Base-by-base conservation (phyloP, 2,113 vertebrate genomes). In the Bambusicola thoracicus region DNA sequence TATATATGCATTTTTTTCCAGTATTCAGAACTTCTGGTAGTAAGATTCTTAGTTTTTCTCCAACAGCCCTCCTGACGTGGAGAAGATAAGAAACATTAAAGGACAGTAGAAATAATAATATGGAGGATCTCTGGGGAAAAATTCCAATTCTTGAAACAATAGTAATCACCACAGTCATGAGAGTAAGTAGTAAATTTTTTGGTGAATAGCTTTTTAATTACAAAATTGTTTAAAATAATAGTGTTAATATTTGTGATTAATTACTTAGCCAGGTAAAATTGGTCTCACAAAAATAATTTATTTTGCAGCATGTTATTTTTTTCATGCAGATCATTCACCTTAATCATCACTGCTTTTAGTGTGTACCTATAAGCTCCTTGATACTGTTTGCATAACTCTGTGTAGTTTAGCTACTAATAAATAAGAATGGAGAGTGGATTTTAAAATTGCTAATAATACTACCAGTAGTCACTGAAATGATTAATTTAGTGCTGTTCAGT, bases 311-410 rank as follows among this genome's bases (percentile, higher is more conserved):
- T 32, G 74, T 81, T 51, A 51, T 7, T 30, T 85, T 85, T 73
- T 91, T 73, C 18, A 51, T 43, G 48, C 11, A 46, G 18, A 22
- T 85, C 29, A 25, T 76, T 93, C 51, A 68, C 29, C 13, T 65
- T 66, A 58, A 36, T 14, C 18, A 49, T 25, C 2, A 49, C 38
- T 76, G 4, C 1, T 61, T 86, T 51, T 55, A 79, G 11, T 49
- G 1, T 30, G 27, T 17, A 25, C 24, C 53, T 84, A 38, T 82
- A 69, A 48, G 43, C 5, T 0, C 1, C 3, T 16, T 22, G 1
- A 6, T 40, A 40, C 30, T 62, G 3, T 34, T 67, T 61, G 20
- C 6, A 7, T 36, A 40, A 17, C 13, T 81, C 5, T 30, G 17
- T 20, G 2, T 44, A 55, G 74, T 70, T 83, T 79, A 81, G 8